phyloP scores from a whole-genome alignment of 2,113 vertebrate species.

The Ictalurus punctatus region DNA sequence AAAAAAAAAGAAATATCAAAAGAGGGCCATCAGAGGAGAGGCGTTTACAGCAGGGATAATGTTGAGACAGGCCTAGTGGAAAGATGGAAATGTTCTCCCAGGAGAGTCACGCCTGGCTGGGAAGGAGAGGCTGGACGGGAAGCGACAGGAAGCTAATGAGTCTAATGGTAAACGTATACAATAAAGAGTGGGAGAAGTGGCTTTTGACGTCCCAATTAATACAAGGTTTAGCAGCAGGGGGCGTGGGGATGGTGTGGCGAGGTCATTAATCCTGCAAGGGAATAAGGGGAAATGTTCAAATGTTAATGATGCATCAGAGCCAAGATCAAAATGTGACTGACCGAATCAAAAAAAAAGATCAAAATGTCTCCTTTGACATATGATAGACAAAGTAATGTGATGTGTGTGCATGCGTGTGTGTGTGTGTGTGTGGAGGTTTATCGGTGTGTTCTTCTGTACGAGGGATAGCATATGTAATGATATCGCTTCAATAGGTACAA shows the following conservation, averaged over 20 bases:
- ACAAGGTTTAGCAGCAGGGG: conserved; percentile 72
- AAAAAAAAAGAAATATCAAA: conserved; percentile 61
- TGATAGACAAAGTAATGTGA: conserved; percentile 30
- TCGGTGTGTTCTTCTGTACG: too few relatives aligned
- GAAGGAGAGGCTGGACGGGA: conserved; percentile 71
- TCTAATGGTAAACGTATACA: conserved; percentile 80
- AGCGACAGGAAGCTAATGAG: conserved; percentile 78
- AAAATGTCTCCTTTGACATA: conserved; percentile 58
- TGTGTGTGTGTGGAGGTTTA: not conserved
- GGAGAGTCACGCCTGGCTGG: conserved; percentile 67
- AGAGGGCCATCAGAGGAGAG: conserved; percentile 69
- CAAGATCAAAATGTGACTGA: conserved; percentile 74
- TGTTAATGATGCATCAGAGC: conserved; percentile 72
- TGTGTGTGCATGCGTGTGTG: not conserved
- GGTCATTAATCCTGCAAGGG: conserved; percentile 72
- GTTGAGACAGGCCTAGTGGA: conserved; percentile 71
- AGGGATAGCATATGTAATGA: not conserved
- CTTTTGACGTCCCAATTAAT: conserved; percentile 76
- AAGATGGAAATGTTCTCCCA: conserved; percentile 79
- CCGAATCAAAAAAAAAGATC: conserved; percentile 67
- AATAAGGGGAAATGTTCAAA: conserved; percentile 70
- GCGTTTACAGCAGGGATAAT: conserved; percentile 62
- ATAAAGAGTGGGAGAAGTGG: conserved; percentile 52
- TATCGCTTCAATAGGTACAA: not conserved
- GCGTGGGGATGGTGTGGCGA: conserved; percentile 56